Base-by-base conservation (phyloP, 2,113 vertebrate species). In the Casuarius casuarius region DNA sequence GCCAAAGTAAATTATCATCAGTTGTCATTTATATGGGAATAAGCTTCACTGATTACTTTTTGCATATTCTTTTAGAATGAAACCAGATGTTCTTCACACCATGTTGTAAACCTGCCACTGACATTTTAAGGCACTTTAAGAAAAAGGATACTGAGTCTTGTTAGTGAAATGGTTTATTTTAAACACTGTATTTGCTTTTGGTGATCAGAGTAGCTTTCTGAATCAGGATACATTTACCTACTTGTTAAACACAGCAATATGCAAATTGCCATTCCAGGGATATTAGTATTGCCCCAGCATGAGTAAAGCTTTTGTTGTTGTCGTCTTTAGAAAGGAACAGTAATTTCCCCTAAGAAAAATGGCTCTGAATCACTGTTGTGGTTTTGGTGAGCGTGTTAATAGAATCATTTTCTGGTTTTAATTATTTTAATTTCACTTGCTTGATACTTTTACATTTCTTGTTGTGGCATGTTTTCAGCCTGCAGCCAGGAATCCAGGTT, bases 401-500 rank as follows among this genome's bases (percentile, higher is more conserved):
- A 76, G 29, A 87, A 76, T 13, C 0, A 59, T 84, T 80, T 82
- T 92, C 35, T 66, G 35, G 12, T 13, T 62, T 84, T 83, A 77
- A 87, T 97, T 94, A 79, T 92, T 95, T 94, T 88, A 54, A 84
- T 94, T 95, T 94, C 73, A 62, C 81, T 76, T 89, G 12, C 46
- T 89, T 75, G 14, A n/a, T 87, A 31, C 77, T 59, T 95, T 87
- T 87, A 49, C 26, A 1, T 79, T 95, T 92, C 92, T 79, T 96
- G 74, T 88, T 0, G 0, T 67, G 54, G 42, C 87, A 91, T 0
- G 7, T 83, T 95, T 80, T 79, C 87, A 85, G 54, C 72, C 80
- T 73, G 31, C 86, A 72, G 65, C 18, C 58, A 74, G 66, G 71
- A 87, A 73, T 94, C 26, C 3, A 1, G 29, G 20, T 59, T 91